Base-by-base conservation (phyloP, 2,113 vertebrate species). In the Bos indicus region DNA sequence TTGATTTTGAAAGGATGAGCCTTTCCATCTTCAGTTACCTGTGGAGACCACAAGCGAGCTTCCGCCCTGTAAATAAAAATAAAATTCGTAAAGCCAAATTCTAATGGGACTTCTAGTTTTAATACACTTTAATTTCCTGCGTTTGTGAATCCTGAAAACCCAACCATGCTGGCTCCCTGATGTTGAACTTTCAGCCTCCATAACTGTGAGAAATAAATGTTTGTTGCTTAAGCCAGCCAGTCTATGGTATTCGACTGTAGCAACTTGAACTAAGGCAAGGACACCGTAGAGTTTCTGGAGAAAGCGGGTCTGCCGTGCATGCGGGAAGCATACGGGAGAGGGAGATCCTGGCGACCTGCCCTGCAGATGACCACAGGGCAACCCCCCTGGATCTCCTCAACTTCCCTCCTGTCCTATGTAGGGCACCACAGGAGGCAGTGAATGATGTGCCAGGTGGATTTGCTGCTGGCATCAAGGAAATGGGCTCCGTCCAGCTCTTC, bases 1-100 rank as follows among this genome's bases (percentile, higher is more conserved):
- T 99, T 99, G 96, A 99, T 98, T 98, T 99, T 99, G 98, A 99
- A 99, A 17, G 99, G 99, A 97, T 99, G 99, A 77, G 98, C 96
- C 98, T 97, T 99, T 6, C 99, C 99, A 4, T 99, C 99, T 98
- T 99, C 99, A 88, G 98, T 97, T 16, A 99, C 98, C 94, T 99
- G 99, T 17, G 99, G 99, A 14, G 99, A 99, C 99, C 99, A 99
- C 83, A 99, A 98, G 96, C 98, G 99, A 36, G 99, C 98, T 98
- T 99, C 99, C 67, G 99, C 98, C 98, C 99, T 99, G 98, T 17
- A 96, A 98, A 94, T 14, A 28, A 91, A 88, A 88, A 59, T 62
- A 62, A 97, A 95, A 64, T 88, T 81, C 12, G 59, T 97, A n/a
- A 82, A 57, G 8, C 48, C 36, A 92, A 56, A 87, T 74, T 52